Percentiles rank a stretch among this genome's conserved stretches.
phyloP scores from a whole-genome alignment of 2,113 vertebrate genomes.

The Dryoscopus gambensis region DNA sequence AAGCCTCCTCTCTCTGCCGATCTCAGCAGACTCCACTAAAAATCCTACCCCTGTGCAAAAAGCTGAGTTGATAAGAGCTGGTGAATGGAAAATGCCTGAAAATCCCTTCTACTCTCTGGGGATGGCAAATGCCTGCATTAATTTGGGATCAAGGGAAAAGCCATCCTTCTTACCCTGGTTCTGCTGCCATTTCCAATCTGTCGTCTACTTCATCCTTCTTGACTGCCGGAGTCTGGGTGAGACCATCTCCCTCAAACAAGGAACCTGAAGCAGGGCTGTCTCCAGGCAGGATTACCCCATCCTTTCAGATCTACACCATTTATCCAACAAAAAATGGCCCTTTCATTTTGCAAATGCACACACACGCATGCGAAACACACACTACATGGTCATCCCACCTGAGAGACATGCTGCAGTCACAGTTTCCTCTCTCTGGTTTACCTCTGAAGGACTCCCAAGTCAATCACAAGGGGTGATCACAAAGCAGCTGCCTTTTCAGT shows the following conservation, averaged over 20 bases:
- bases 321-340: not conserved
- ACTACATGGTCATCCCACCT: not conserved
- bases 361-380: accelerated
- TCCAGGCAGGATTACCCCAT: not conserved
- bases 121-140: not conserved
- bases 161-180: not conserved
- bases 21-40: not conserved
- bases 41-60: not conserved
- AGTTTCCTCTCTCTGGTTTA: not conserved
- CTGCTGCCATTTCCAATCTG: not conserved
- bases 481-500: not conserved
- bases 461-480: not conserved
- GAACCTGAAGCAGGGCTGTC: not conserved
- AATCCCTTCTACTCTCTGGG: not conserved
- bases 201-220: not conserved
- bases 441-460: not conserved
- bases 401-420: not conserved
- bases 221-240: accelerated
- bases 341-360: not conserved
- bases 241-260: not conserved
- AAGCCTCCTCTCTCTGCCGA: not conserved
- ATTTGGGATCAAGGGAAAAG: not conserved
- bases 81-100: not conserved
- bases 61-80: not conserved
- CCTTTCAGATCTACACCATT: not conserved